Evolutionary conservation across 1,140 invertebrate species (phyloP), one percentile per base, ranked within the genome.

Genomic region (Glossosoma conforme): DNA sequence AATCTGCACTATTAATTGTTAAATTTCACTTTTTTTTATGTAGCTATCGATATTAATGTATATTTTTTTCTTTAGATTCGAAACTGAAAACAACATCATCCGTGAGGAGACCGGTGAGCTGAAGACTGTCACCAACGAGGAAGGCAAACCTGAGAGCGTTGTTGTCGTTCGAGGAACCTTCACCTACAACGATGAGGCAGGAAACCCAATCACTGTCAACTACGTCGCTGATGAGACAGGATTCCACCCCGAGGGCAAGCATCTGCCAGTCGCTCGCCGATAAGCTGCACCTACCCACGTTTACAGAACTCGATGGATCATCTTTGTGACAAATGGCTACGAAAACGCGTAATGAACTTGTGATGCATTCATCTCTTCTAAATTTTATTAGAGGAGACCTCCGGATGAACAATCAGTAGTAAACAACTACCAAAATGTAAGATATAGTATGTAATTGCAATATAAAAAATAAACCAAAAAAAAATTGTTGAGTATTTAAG

Each of bases 181-280:
- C 68, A 83, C 81, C 3, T 91, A 88, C 70, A 83, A 79, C 3
- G 82, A 80, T 15, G 81, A 83, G 2, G 84, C 89, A 57, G 87
- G 88, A 0, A 74, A 82, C 18, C 69, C 79, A 37, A 79, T 87
- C 48, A 72, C 74, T 3, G 64, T 91, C 17, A 80, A 77, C 3
- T 92, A 90, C 74, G 79, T 81, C 19, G 87, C 88, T 20, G 86
- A 89, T 58, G 85, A 89, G 62, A 83, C 84, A 51, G 87, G 86
- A 10, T 91, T 88, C 71, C 83, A 83, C 54, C 83, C 86, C 2
- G 68, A 80, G 44, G 86, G 86, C 18, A 78, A 79, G 28, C 86
- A 88, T 64, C 67, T 89, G 14, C 87, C 88, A 25, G 77, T 75
- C 22, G 78, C 78, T 11, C 75, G 37, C 19, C 2, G 28, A 35